Evolutionary conservation across 2,888 invertebrate genomes (phyloP).

Genomic region (Aelia acuminata): DNA sequence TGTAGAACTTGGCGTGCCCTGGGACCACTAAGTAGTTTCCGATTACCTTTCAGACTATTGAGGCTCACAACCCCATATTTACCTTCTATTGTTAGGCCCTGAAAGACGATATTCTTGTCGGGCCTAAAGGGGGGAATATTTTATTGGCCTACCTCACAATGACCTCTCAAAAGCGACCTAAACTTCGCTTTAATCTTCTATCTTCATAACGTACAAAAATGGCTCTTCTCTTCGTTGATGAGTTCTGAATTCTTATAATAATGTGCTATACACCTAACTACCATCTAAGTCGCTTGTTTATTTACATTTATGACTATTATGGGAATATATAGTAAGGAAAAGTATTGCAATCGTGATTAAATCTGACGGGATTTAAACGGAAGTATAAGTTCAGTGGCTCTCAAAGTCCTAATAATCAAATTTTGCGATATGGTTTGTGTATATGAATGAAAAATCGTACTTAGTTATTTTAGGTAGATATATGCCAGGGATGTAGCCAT

Average conservation of each 20-base stretch:
- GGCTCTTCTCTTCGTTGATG: background rate
- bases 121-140: background rate
- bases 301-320: no score
- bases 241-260: background rate
- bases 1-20: background rate
- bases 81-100: constrained; percentile 25
- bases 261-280: no score
- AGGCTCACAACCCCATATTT: background rate
- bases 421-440: no score
- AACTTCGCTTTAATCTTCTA: background rate
- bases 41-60: constrained; percentile 27
- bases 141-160: constrained; percentile 17
- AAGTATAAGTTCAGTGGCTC: no score
- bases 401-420: no score
- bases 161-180: background rate
- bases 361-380: no score
- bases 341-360: no score
- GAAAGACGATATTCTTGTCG: constrained; percentile 48
- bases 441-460: no score
- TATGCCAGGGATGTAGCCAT: no score
- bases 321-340: no score
- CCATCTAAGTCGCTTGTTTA: no score
- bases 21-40: background rate
- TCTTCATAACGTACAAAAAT: background rate
- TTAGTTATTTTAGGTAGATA: no score